Evolutionary conservation across 1,140 invertebrate genomes (phyloP).

Genomic region (Ridgeia piscesae): DNA sequence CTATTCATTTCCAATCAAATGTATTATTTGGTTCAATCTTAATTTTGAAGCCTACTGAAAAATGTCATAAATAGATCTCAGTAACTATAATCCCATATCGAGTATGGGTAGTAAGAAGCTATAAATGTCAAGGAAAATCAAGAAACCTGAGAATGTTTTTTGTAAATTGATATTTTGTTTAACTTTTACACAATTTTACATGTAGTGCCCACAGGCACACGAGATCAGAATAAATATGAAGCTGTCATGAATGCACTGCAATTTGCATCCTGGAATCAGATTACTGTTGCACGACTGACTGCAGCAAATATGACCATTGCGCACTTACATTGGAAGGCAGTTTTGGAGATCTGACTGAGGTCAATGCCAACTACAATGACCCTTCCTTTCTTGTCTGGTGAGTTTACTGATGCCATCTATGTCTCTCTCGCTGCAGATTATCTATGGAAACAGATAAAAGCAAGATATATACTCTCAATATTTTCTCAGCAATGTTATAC

Average conservation of each 20-base stretch:
- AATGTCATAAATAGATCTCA: background rate
- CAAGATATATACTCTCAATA: background rate
- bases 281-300: background rate
- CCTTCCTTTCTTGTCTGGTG: background rate
- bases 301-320: background rate
- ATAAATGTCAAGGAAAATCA: no score
- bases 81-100: no score
- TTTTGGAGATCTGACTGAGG: background rate
- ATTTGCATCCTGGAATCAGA: background rate
- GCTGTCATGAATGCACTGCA: background rate
- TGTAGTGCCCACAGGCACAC: background rate
- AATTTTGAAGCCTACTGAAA: background rate
- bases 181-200: background rate
- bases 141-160: no score
- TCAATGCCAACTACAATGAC: background rate
- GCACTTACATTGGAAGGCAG: conserved; percentile 3
- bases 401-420: background rate
- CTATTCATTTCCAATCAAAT: background rate
- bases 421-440: background rate
- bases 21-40: background rate
- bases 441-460: background rate
- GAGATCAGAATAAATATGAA: background rate
- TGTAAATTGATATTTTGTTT: background rate
- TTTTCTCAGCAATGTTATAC: background rate
- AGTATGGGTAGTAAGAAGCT: no score